Base-by-base conservation (phyloP, 2,888 invertebrate species). In the Tipula vernalis region DNA sequence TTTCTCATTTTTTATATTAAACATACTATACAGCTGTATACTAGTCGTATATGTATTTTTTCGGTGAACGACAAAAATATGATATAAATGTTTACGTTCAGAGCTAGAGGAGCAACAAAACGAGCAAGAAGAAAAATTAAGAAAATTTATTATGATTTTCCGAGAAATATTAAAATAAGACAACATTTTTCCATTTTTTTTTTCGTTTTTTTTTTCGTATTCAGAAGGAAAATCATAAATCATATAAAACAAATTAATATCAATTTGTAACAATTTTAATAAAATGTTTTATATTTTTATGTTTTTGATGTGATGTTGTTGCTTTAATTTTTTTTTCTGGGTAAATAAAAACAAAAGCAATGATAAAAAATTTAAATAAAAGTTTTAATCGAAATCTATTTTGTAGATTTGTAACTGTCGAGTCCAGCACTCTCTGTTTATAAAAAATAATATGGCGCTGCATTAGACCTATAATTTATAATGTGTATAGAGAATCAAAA, bases 201-300 rank as follows among this genome's bases (percentile, higher is more conserved):
- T 18, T 57, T 28, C 28, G 28, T 28, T 28, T 57, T 18, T 57
- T 18, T 5, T 6, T 71, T 71, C 71, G 71, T 10, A 71, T 71
- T 28, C 28, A 71, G 71, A 71, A 4, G 28, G 10, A 71, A 71
- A 71, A 71, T 71, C 71, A 71, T 71, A 71, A 71, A 71, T 71
- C 71, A 71, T 71, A 71, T 71, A 71, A 71, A 71, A 71, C 71
- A 71, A 71, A 71, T 71, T 71, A 71, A 71, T 71, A 71, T 71
- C 71, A 71, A 71, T 71, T 71, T 71, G 71, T 71, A 28, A 71
- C 10, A 71, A 28, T 71, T 71, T 71, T 71, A 71, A 71, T 71
- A 71, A 71, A 71, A 71, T 71, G 71, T 28, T 71, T 71, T 71
- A 15, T 51, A 13, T 51, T 51, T 51, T 28, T 28, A 28, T 57